Evolutionary conservation across 2,888 invertebrate genomes (phyloP), one percentile per base, ranked within the genome.

Genomic region (Phragmatobia fuliginosa): DNA sequence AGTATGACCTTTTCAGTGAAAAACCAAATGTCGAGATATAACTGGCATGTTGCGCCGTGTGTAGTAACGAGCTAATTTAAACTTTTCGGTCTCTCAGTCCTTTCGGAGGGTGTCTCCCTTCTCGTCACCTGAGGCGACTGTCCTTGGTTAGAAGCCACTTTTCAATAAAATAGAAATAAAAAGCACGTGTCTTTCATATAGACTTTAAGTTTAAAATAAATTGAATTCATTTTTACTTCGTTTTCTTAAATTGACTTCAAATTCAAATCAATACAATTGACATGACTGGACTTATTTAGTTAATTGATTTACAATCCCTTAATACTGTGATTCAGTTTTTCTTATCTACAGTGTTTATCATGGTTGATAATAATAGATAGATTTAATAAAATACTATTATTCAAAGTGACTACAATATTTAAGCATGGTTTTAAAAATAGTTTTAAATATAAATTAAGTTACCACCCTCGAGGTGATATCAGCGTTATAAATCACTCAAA

Each of bases 31-130:
- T 86, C 88, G 82, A 83, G 83, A 91, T 88, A 89, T 88, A 92
- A 91, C 92, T 89, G 91, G 86, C 89, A 85, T 87, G 91, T 90
- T 87, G 84, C 89, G 81, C 85, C 90, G 91, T 92, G 88, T 92
- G 93, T 92, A 86, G 94, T 94, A 94, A 95, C 95, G 91, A 95
- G 95, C 94, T 95, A 94, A 95, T 95, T 95, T 95, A 95, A 95
- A 94, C 93, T 95, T 94, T 94, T 94, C 92, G 93, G 90, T 87
- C 85, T 80, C 89, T 87, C 87, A 83, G 89, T 91, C 91, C 92
- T 89, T 87, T 87, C 73, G 82, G 85, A 88, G 90, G 92, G 91
- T 87, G 89, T 83, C 85, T 83, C 87, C 90, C 90, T 89, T 83
- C 82, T 78, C 87, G 90, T 88, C 92, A 94, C 94, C 93, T 94